Base-by-base conservation (phyloP, 2,797 vertebrate species). In the Hafferia zeledoni region DNA sequence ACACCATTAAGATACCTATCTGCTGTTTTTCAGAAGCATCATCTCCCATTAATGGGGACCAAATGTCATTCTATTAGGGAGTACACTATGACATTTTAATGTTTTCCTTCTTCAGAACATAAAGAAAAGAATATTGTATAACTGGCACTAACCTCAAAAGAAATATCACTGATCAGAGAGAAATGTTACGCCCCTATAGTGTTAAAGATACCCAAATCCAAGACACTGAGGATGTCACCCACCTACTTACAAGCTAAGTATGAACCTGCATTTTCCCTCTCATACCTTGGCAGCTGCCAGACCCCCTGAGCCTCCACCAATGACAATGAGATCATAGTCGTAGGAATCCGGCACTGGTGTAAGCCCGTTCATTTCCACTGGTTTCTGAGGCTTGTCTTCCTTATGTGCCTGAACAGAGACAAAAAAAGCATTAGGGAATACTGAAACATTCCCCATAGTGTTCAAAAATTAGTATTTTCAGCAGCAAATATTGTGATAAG, bases 221-320 rank as follows among this genome's bases (percentile, higher is more conserved):
- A 89, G 52, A n/a, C 1, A 1, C 7, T 47, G 43, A 76, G 56
- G 31, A 70, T 46, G 27, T 35, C 49, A 50, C 16, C 24, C 35
- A 53, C 27, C n/a, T 71, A 69, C 23, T 68, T 50, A 63, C 4
- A 91, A 61, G 35, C 25, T 15, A 81, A 88, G 41, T 13, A 15
- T 17, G 83, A 83, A 17, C 23, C 8, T 44, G 5, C n/a, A 50
- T 47, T 83, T 69, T 65, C 41, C 49, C 27, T n/a, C 56, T 74
- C 84, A 11, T 96, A 98, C 98, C 98, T 99, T 98, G 52, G 98
- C 98, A 55, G 98, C 98, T 46, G 98, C 98, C 67, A 99, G 97
- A 14, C 98, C 98, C 69, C 98, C 98, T 2, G 98, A 98, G 43
- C 98, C 98, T 3, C 98, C 98, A 71, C 98, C 98, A 14, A 98